Evolutionary conservation across 1,140 invertebrate species (phyloP).

Genomic region (Cryptotermes secundus): DNA sequence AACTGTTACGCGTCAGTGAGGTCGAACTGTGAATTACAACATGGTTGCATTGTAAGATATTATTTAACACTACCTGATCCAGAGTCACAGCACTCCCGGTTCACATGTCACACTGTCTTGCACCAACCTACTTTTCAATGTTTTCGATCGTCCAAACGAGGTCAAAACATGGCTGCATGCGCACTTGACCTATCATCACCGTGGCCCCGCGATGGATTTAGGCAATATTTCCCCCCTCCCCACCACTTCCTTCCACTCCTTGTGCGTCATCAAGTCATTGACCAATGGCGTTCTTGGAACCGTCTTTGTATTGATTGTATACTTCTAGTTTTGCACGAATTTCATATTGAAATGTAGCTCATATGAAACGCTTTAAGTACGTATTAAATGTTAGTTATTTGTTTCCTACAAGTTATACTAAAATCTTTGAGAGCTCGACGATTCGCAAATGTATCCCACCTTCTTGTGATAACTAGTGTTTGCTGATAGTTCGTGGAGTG

Average conservation of each 20-base stretch:
- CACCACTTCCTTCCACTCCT: neutral
- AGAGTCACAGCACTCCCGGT: neutral
- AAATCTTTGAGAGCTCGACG: too few species aligned
- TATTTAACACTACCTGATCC: too few species aligned
- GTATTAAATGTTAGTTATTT: too few species aligned
- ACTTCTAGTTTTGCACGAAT: neutral
- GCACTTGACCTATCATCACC: neutral
- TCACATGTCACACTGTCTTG: neutral
- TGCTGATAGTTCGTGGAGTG: neutral
- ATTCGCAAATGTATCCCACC: too few species aligned
- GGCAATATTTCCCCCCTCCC: neutral
- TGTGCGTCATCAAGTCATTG: constrained; percentile 1
- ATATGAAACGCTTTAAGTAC: too few species aligned
- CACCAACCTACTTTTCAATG: neutral
- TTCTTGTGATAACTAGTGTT: too few species aligned
- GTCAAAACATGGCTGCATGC: constrained; percentile 13
- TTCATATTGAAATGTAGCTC: too few species aligned
- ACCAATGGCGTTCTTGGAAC: neutral
- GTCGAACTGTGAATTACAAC: too few species aligned
- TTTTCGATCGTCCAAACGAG: constrained; percentile 8
- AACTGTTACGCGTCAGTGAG: too few species aligned
- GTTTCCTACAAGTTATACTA: too few species aligned
- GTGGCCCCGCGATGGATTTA: neutral
- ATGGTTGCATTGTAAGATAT: too few species aligned
- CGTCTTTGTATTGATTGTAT: constrained; percentile 1